A percentile compares a stretch with the other conserved stretches of the same genome.
Evolutionary conservation across 30 jellyfish, hydroid and myxozoan genomes (phyloP).

Genomic region (Turritopsis dohrnii): DNA sequence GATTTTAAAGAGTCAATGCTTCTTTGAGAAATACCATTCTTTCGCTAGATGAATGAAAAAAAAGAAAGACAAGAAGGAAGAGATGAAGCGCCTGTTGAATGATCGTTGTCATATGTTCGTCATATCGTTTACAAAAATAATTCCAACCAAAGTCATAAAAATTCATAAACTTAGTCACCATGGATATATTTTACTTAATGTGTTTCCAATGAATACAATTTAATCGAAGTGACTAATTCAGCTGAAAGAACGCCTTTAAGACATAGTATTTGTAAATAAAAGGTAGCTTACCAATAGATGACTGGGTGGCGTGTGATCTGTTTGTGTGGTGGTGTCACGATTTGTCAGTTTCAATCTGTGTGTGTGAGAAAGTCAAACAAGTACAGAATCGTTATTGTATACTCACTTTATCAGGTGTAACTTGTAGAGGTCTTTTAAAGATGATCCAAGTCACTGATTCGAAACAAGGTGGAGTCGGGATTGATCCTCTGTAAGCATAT

Average conservation of each 20-base stretch:
- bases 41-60: too few species aligned
- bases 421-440: constrained; percentile 56
- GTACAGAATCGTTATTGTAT: background rate
- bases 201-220: background rate
- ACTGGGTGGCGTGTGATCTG: too few species aligned
- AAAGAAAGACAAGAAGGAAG: too few species aligned
- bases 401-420: constrained; percentile 58
- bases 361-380: background rate
- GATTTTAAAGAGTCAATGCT: background rate
- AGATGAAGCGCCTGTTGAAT: too few species aligned
- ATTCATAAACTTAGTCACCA: background rate
- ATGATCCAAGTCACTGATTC: constrained; percentile 95
- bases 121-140: background rate
- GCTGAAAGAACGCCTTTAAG: background rate
- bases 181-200: background rate
- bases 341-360: background rate
- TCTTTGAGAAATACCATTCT: too few species aligned
- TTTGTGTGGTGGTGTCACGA: background rate
- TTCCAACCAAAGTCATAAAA: background rate
- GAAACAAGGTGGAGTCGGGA: constrained; percentile 97
- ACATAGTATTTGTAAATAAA: background rate
- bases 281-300: background rate
- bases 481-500: constrained; percentile 82
- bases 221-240: background rate
- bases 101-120: background rate